Percentiles rank a stretch among this genome's conserved stretches.
phyloP scores from a whole-genome alignment of 2,888 invertebrate genomes.

The Temnothorax ravouxi region DNA sequence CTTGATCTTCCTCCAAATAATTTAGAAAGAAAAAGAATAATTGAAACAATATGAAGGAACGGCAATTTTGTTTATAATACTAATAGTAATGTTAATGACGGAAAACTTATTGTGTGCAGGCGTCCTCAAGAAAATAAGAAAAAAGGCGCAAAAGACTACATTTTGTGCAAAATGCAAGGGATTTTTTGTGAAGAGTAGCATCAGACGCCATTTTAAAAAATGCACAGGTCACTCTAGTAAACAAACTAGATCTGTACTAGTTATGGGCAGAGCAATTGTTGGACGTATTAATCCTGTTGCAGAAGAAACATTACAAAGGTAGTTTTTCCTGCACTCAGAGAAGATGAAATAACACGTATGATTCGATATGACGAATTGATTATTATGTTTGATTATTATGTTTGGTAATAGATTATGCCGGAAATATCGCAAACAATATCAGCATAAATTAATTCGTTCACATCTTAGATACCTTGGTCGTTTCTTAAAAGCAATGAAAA shows the following conservation, averaged over 20 bases:
- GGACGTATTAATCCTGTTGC: not conserved
- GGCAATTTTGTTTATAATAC: not conserved
- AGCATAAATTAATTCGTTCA: slow-evolving; percentile 20
- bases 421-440: slow-evolving; percentile 11
- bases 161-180: slow-evolving; percentile 22
- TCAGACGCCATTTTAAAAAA: not conserved
- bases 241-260: not conserved
- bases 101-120: slow-evolving; percentile 5
- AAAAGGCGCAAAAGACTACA: not conserved
- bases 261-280: slow-evolving; percentile 18
- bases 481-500: not conserved
- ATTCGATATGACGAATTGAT: slow-evolving; percentile 11
- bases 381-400: slow-evolving; percentile 15
- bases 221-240: not conserved
- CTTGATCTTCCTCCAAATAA: not conserved
- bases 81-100: slow-evolving; percentile 8
- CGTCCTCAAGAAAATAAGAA: not conserved
- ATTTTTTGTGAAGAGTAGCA: not conserved
- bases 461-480: slow-evolving; percentile 11
- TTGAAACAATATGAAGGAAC: slow-evolving; percentile 21
- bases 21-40: slow-evolving; percentile 13
- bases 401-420: slow-evolving; percentile 9
- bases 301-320: slow-evolving; percentile 15
- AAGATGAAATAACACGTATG: not conserved
- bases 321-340: slow-evolving; percentile 12